phyloP scores from a whole-genome alignment of 1,140 invertebrate species.

The Cotesia typhae region DNA sequence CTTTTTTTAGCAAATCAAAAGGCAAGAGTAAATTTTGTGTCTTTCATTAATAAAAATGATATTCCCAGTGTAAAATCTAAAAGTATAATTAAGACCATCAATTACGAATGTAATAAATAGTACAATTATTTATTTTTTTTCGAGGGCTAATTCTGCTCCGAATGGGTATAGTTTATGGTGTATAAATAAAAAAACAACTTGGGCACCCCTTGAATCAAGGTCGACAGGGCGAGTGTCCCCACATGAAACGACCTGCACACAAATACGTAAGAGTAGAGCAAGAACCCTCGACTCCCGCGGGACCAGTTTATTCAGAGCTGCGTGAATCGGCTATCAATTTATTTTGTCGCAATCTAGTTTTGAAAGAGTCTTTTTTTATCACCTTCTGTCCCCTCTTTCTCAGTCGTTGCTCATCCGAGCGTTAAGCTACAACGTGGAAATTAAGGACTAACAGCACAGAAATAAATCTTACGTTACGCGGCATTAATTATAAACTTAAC shows the following conservation, averaged over 20 bases:
- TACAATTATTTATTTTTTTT: conserved; percentile 1
- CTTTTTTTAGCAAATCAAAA: too few relatives aligned
- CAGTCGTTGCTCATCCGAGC: not conserved
- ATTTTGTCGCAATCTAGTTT: conserved; percentile 56
- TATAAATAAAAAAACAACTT: conserved; percentile 44
- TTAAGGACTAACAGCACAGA: conserved; percentile 7
- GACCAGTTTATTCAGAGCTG: conserved; percentile 58
- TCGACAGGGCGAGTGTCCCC: conserved; percentile 39
- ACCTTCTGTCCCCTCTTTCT: conserved; percentile 1
- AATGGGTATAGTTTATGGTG: conserved; percentile 61
- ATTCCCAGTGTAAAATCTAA: too few relatives aligned
- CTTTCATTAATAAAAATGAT: too few relatives aligned
- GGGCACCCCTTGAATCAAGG: conserved; percentile 40
- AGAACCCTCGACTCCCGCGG: conserved; percentile 49
- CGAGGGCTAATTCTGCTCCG: conserved; percentile 50
- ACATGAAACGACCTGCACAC: conserved; percentile 13
- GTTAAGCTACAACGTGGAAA: conserved; percentile 4
- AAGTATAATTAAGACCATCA: too few relatives aligned
- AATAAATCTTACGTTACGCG: conserved; percentile 3
- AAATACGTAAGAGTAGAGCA: conserved; percentile 17
- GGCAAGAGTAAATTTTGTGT: too few relatives aligned
- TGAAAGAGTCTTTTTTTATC: conserved; percentile 45
- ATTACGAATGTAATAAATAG: too few relatives aligned
- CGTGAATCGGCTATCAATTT: conserved; percentile 63
- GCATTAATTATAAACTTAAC: not conserved